Base-by-base conservation (phyloP, 2,888 invertebrate species). In the Agelastica alni region DNA sequence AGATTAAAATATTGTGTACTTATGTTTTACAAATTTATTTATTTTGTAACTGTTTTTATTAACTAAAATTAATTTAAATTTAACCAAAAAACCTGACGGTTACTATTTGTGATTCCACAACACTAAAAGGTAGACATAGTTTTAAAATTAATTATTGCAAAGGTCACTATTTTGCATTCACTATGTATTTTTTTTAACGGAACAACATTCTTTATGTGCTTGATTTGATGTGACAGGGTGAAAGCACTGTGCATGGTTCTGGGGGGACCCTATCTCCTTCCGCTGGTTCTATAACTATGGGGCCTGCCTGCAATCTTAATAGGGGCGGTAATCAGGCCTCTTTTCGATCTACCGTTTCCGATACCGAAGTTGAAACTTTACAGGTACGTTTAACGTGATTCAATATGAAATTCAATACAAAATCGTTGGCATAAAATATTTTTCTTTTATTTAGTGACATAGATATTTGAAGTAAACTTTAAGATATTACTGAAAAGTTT, bases 261-360 rank as follows among this genome's bases (percentile, higher is more conserved):
- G 86, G 81, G 36, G 76, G 75, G 56, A 77, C 76, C 20, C 69
- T 77, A 51, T 77, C 77, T 26, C 77, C 87, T 70, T 88, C 88
- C 71, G 86, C 87, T 70, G 89, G 90, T 73, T 90, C 89, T 75
- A 88, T 90, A 78, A 88, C 90, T 70, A 89, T 90, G 67, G 83
- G 83, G 69, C 83, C 83, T 71, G 86, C 88, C 70, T 88, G 83
- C 78, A 86, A 83, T 76, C 80, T 80, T 70, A 88, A 83, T 78
- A 85, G 86, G 77, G 85, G 84, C 75, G 88, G 85, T 76, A 68
- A 82, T 70, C 84, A 87, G 78, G 86, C 89, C 69, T 82, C 84
- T 37, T 89, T 92, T 82, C 87, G 94, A 74, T 93, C 93, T 69
- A 92, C 94, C 67, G 90, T 94, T 71, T 96, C 95, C 68, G 96